Percentiles rank a stretch among this genome's conserved stretches.
phyloP scores from a whole-genome alignment of 2,113 vertebrate species.

The Trachemys scripta region DNA sequence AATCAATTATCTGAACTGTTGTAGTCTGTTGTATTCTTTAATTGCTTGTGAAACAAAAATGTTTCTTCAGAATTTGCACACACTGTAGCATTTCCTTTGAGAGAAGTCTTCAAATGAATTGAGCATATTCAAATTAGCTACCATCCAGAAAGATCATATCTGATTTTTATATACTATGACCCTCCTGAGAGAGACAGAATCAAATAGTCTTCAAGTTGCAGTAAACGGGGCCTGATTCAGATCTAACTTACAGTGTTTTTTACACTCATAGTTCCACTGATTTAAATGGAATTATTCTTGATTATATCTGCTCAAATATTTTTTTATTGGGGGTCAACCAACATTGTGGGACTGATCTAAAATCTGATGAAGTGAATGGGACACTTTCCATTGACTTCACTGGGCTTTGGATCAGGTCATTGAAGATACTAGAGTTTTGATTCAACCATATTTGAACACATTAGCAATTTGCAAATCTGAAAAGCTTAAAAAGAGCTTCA shows the following conservation, averaged over 20 bases:
- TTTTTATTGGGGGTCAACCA: background rate
- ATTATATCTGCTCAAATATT: background rate
- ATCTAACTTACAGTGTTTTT: background rate
- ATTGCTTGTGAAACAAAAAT: background rate
- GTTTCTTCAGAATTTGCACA: background rate
- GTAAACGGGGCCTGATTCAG: background rate
- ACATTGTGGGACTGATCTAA: fast-evolving
- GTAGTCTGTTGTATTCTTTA: background rate
- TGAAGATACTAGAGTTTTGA: background rate
- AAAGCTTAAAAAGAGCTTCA: fast-evolving
- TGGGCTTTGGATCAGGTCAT: background rate
- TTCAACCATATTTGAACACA: background rate
- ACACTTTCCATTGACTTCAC: background rate
- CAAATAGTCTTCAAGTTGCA: background rate
- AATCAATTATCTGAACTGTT: background rate
- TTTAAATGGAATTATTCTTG: background rate
- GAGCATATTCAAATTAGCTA: background rate
- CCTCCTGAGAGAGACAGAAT: background rate
- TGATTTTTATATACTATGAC: background rate
- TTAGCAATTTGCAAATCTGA: background rate
- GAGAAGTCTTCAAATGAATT: background rate
- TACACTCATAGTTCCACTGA: background rate
- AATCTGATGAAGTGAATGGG: background rate
- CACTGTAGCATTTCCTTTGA: background rate
- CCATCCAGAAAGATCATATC: background rate